phyloP scores from a whole-genome alignment of 2,113 vertebrate genomes.

The Grallaria varia region DNA sequence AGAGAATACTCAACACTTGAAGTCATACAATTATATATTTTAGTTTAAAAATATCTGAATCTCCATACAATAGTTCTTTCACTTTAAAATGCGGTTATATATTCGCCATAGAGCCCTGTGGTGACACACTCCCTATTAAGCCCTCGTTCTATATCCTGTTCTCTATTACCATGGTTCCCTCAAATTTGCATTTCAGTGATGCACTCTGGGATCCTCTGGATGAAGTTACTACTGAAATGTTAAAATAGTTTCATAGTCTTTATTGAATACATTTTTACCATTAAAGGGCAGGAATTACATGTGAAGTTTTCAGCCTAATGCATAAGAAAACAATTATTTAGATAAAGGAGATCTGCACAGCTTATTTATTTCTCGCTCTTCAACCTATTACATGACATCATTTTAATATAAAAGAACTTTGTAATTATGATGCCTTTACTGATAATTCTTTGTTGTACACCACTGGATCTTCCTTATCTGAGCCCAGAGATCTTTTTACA shows the following conservation, averaged over 20 bases:
- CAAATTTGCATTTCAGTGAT: neutral
- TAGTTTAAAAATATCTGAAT: neutral
- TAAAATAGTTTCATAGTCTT: neutral
- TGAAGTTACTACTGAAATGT: neutral
- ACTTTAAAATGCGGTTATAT: neutral
- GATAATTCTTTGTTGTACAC: slow-evolving; percentile 53
- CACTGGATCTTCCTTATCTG: slow-evolving; percentile 24
- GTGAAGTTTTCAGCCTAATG: neutral
- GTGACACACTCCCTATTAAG: neutral
- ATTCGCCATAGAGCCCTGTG: neutral
- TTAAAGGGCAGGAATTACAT: neutral
- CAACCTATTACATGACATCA: slow-evolving; percentile 62
- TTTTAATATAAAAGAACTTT: slow-evolving; percentile 55
- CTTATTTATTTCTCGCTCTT: slow-evolving; percentile 60
- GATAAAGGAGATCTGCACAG: slow-evolving; percentile 26
- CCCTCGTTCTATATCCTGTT: neutral
- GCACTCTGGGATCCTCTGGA: neutral
- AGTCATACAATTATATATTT: neutral
- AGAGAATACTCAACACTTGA: neutral
- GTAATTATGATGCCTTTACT: slow-evolving; percentile 51
- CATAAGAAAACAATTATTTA: slow-evolving; percentile 48
- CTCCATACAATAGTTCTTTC: neutral
- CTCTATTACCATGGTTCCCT: neutral
- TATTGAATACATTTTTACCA: neutral
- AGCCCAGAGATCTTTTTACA: slow-evolving; percentile 7